Conservation (phyloP, 2,113 vertebrate species). For the Sinosuthora webbiana region DNA sequence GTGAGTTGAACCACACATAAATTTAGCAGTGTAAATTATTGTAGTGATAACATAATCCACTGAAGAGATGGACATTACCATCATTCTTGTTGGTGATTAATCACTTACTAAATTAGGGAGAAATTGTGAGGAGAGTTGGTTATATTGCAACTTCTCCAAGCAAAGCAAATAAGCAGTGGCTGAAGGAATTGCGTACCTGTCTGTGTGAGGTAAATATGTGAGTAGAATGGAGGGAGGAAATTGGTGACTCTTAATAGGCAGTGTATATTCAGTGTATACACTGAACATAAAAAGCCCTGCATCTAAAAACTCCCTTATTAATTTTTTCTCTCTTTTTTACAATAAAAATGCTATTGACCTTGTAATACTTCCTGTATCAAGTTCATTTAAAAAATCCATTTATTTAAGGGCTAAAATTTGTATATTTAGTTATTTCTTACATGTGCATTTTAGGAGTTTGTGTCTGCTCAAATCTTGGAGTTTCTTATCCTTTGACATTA, state of each 20-base stretch:
- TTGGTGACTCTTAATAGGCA: not conserved
- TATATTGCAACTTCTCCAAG: not conserved
- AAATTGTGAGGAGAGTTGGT: not conserved
- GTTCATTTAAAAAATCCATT: not conserved
- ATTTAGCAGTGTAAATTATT: not conserved
- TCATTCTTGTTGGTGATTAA: constrained; percentile 2
- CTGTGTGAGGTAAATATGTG: not conserved
- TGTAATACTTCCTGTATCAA: not conserved
- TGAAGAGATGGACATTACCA: not conserved
- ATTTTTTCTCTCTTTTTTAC: not conserved
- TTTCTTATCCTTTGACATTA: not conserved
- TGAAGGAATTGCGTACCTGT: not conserved
- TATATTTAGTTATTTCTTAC: not conserved
- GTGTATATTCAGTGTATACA: not conserved
- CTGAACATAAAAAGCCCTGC: not conserved
- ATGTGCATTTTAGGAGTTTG: not conserved
- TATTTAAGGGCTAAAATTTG: not conserved
- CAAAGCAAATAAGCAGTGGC: not conserved
- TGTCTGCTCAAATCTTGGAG: not conserved
- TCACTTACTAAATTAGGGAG: not conserved
- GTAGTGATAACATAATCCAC: not conserved
- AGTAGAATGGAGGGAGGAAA: not conserved
- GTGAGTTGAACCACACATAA: not conserved
- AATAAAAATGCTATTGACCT: not conserved
- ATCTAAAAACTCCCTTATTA: not conserved